These are phyloP conservation scores for Palythoa heliodiscus DNA, from an alignment of 92 coral and sea anemone genomes.

Conservation along the genomic window DNA sequence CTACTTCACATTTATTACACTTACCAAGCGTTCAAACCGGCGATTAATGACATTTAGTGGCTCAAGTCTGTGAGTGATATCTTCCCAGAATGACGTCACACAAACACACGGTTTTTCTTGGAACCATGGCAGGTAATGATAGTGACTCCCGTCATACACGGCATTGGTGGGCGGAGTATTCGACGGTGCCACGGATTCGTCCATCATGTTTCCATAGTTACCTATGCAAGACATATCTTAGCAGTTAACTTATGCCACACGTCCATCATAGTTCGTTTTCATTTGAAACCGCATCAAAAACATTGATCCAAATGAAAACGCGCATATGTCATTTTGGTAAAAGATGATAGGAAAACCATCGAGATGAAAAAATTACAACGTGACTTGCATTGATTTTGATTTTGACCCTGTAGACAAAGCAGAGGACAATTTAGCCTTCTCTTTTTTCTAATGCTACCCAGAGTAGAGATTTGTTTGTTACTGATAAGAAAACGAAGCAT, in stretches of 20 bases:
- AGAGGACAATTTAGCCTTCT: too few relatives aligned
- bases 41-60: slow-evolving; percentile 73
- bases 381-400: too few relatives aligned
- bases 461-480: too few relatives aligned
- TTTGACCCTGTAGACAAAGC: too few relatives aligned
- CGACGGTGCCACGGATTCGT: slow-evolving; percentile 93
- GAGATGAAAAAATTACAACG: too few relatives aligned
- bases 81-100: slow-evolving; percentile 92
- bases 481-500: too few relatives aligned
- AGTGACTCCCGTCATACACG: slow-evolving; percentile 82
- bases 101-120: slow-evolving; percentile 88
- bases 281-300: too few relatives aligned
- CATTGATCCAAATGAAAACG: too few relatives aligned
- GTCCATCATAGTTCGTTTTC: too few relatives aligned
- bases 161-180: slow-evolving; percentile 92
- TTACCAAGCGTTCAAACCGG: slow-evolving; percentile 81
- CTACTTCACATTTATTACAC: slow-evolving; percentile 12
- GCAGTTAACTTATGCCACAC: not conserved
- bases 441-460: too few relatives aligned
- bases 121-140: slow-evolving; percentile 95
- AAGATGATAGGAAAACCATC: too few relatives aligned
- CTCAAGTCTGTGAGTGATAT: slow-evolving; percentile 84
- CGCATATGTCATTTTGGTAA: too few relatives aligned
- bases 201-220: slow-evolving; percentile 95
- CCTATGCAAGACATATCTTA: slow-evolving; percentile 45